These are phyloP conservation scores for Phylloscopus trochilus DNA, from an alignment of 2,113 vertebrate species.

Conservation along the genomic window DNA sequence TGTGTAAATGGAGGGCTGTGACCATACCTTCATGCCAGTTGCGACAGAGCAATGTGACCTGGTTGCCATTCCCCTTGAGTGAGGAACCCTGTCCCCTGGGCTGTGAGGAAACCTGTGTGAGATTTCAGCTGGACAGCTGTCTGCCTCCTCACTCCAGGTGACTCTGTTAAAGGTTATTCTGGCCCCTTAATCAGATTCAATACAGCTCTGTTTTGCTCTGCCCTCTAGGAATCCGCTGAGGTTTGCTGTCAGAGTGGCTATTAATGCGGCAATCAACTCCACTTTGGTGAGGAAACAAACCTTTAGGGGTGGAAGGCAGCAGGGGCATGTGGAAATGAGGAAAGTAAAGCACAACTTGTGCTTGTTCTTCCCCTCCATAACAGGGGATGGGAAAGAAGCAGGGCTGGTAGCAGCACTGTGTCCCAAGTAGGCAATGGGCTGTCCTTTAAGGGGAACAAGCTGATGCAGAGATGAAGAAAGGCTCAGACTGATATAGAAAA, in stretches of 20 bases:
- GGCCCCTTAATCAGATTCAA: background rate
- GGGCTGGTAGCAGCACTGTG: background rate
- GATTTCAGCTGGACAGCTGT: background rate
- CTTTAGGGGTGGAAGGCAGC: background rate
- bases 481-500: background rate
- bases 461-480: background rate
- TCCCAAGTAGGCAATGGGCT: background rate
- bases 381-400: background rate
- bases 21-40: rapidly evolving
- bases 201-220: background rate
- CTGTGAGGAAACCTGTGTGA: background rate
- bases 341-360: background rate
- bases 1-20: background rate
- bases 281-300: background rate
- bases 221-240: background rate
- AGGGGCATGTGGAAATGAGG: background rate
- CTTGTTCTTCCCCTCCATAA: background rate
- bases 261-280: background rate
- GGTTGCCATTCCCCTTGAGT: rapidly evolving
- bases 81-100: background rate
- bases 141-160: background rate
- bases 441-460: background rate
- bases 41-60: background rate
- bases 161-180: constrained; percentile 13
- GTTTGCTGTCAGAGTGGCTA: background rate